Conservation (phyloP, 2,113 vertebrate genomes). For the Malurus elegans region DNA sequence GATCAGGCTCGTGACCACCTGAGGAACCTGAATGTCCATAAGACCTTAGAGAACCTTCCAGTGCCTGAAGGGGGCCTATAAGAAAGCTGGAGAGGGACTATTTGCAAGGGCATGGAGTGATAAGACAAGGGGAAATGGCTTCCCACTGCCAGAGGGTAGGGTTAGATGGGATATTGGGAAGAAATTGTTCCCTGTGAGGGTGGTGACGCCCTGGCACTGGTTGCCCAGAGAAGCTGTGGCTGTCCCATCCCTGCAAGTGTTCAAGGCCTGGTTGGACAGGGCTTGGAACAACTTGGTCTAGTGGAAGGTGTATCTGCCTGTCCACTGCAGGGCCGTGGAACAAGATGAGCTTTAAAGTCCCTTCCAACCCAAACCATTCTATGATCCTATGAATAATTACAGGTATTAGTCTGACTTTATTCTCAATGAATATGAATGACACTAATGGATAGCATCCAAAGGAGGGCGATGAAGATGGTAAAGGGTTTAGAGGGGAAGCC, state of each 20-base stretch:
- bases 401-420: not conserved
- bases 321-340: not conserved
- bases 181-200: not conserved
- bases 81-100: not conserved
- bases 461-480: not conserved
- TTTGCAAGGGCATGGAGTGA: not conserved
- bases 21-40: not conserved
- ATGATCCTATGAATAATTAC: not conserved
- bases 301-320: not conserved
- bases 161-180: not conserved
- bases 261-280: not conserved
- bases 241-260: not conserved
- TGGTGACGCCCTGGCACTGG: not conserved
- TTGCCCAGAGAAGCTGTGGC: not conserved
- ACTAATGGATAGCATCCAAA: not conserved
- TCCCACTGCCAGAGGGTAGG: not conserved
- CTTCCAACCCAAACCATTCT: not conserved
- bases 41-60: not conserved
- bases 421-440: not conserved
- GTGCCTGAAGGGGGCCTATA: not conserved
- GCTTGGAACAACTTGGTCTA: not conserved
- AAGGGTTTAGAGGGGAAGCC: not conserved
- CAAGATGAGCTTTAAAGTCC: not conserved
- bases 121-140: not conserved
- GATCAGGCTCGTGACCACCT: not conserved